A percentile compares a stretch with the other conserved stretches of the same genome.
These are phyloP conservation scores for Gordius sp. DNA, from an alignment of 2,888 invertebrate species.

Conservation along the genomic window DNA sequence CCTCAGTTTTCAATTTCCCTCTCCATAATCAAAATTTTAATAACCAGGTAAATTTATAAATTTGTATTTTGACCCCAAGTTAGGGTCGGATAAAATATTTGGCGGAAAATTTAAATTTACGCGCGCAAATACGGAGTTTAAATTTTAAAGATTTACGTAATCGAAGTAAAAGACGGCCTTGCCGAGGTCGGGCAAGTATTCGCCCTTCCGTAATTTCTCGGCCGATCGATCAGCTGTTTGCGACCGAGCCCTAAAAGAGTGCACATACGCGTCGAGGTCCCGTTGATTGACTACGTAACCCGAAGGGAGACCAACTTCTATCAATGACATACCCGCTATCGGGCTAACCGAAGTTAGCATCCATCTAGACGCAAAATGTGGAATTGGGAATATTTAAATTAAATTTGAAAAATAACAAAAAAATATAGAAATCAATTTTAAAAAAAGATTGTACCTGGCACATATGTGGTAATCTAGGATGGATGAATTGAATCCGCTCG, in stretches of 20 bases:
- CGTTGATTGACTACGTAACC: conserved; percentile 26
- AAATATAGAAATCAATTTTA: conserved; percentile 5
- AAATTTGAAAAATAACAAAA: not conserved
- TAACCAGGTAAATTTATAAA: too few species aligned
- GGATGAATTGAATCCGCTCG: conserved; percentile 69
- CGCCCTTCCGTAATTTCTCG: conserved; percentile 5
- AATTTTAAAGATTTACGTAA: conserved; percentile 35
- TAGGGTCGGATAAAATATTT: too few species aligned
- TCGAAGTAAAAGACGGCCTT: conserved; percentile 76
- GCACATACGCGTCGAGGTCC: not conserved
- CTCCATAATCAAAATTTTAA: too few species aligned
- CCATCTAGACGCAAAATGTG: not conserved
- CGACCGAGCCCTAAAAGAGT: not conserved
- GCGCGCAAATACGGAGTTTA: too few species aligned
- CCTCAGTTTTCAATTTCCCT: too few species aligned
- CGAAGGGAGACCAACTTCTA: conserved; percentile 27
- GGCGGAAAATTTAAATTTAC: too few species aligned
- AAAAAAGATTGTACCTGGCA: conserved; percentile 41
- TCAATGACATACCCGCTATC: conserved; percentile 29
- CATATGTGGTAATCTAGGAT: conserved; percentile 60
- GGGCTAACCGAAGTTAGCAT: conserved; percentile 18
- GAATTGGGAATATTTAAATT: not conserved
- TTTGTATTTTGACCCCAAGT: too few species aligned
- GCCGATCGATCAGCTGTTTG: not conserved
- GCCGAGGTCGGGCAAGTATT: conserved; percentile 25